Evolutionary conservation across 2,888 invertebrate genomes (phyloP), one percentile per base, ranked within the genome.

Genomic region (Bellardia pandia): DNA sequence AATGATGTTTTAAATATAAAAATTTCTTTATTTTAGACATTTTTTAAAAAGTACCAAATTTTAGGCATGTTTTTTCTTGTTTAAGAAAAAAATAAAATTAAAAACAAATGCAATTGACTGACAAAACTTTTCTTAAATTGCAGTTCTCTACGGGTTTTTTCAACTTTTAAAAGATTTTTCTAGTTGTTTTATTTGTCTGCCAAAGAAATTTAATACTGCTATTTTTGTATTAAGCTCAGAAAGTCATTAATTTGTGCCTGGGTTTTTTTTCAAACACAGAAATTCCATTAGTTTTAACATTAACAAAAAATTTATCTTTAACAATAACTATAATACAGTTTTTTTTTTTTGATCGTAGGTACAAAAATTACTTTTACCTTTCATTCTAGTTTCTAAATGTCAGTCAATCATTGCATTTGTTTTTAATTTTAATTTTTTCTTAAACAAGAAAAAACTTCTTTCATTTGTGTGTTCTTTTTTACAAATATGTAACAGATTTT

Each of bases 351-450:
- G 23, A 23, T 23, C 23, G 23, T 23, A 23, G 0, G 1, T 4
- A 33, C 4, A 58, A 56, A 56, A 23, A 13, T 72, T 13, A 71
- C 79, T 71, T 64, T 80, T 72, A 80, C 71, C 79, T 80, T 62
- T 71, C 71, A 72, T 71, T 80, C 71, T 80, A 72, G 79, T 80
- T 80, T 72, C 51, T 30, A 40, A 71, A 64, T 66, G 76, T 76
- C 76, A 76, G 42, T 76, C 66, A 76, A 76, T 37, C 40, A 13
- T 53, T 56, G 8, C 30, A 60, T 8, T 58, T 3, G 6, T 58
- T 58, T 23, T 3, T 8, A 30, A 0, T 16, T 16, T 2, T 56
- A 23, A 9, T 23, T 6, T 6, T 56, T 23, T 56, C 56, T 56
- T 8, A 23, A 5, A 16, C 6, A 16, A 5, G 30, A 11, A 51